phyloP scores from a whole-genome alignment of 1,140 invertebrate genomes.

The Drosophila repletoides region DNA sequence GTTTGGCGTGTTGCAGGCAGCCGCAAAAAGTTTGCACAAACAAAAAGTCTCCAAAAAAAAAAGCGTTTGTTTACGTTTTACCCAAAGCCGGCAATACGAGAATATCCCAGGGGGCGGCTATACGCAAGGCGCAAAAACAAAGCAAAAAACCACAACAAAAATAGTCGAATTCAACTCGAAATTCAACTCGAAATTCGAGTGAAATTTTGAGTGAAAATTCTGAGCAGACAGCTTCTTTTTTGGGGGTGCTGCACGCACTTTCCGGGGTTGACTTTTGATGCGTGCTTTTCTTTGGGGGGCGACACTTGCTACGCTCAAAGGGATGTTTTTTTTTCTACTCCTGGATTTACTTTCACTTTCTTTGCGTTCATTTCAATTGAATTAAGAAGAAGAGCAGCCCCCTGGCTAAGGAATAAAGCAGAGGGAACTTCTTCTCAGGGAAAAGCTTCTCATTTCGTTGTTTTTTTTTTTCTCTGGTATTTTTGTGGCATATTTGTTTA shows the following conservation, averaged over 20 bases:
- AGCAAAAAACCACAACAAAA: slow-evolving; percentile 31
- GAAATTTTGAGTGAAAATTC: too few relatives aligned
- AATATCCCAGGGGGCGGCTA: slow-evolving; percentile 51
- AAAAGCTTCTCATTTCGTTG: slow-evolving; percentile 73
- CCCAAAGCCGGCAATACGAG: slow-evolving; percentile 58
- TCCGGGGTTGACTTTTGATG: slow-evolving; percentile 52
- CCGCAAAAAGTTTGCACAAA: slow-evolving; percentile 30
- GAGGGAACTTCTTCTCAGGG: slow-evolving; percentile 2
- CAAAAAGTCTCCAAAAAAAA: slow-evolving; percentile 71
- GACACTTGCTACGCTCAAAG: slow-evolving; percentile 53
- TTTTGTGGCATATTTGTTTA: slow-evolving; percentile 35
- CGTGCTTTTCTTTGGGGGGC: slow-evolving; percentile 14
- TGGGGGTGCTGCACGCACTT: slow-evolving; percentile 50
- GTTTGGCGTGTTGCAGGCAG: slow-evolving; percentile 55
- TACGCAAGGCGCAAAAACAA: slow-evolving; percentile 32
- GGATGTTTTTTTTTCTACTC: slow-evolving; percentile 53
- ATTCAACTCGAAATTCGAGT: slow-evolving; percentile 19
- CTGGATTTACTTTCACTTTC: slow-evolving; percentile 46
- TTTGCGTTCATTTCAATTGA: slow-evolving; percentile 59
- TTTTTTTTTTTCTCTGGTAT: too few relatives aligned
- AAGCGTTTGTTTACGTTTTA: slow-evolving; percentile 77
- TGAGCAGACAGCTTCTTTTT: slow-evolving; percentile 8
- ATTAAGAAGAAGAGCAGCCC: slow-evolving; percentile 41
- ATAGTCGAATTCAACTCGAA: slow-evolving; percentile 65
- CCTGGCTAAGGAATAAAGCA: slow-evolving; percentile 1